Percentiles rank a stretch among this genome's conserved stretches.
Conservation (phyloP, 2,797 vertebrate genomes). For the Cirrhinus molitorella region DNA sequence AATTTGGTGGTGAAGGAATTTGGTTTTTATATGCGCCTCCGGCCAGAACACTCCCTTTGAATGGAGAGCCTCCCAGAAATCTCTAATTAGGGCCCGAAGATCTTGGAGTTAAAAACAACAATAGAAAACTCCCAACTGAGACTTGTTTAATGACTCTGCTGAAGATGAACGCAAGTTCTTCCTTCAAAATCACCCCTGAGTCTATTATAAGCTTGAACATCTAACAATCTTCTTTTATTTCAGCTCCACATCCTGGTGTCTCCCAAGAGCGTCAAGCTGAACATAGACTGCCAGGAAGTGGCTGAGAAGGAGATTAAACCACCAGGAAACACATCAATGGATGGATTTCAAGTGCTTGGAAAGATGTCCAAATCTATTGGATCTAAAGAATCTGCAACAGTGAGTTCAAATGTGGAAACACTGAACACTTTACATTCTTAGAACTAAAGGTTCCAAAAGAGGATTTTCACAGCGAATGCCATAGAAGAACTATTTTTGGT, state of each 20-base stretch:
- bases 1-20: slow-evolving; percentile 17
- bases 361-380: slow-evolving; percentile 87
- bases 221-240: slow-evolving; percentile 40
- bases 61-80: slow-evolving; percentile 18
- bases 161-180: slow-evolving; percentile 59
- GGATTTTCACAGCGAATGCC: background rate
- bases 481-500: background rate
- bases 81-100: slow-evolving; percentile 18
- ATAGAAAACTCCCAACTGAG: slow-evolving; percentile 21
- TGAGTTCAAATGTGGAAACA: slow-evolving; percentile 73
- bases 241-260: slow-evolving; percentile 95
- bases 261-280: slow-evolving; percentile 87
- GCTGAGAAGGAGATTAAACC: slow-evolving; percentile 87
- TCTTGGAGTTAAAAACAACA: slow-evolving; percentile 17
- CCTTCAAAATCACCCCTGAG: slow-evolving; percentile 48
- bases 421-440: background rate
- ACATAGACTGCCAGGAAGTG: slow-evolving; percentile 92
- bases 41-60: slow-evolving; percentile 33
- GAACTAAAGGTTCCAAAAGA: background rate
- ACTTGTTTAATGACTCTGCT: slow-evolving; percentile 49
- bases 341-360: slow-evolving; percentile 95
- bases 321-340: slow-evolving; percentile 88
- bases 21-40: background rate
- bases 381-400: slow-evolving; percentile 87
- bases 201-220: slow-evolving; percentile 15